phyloP scores from a whole-genome alignment of 2,797 vertebrate genomes.

The Leucoraja ocellata region DNA sequence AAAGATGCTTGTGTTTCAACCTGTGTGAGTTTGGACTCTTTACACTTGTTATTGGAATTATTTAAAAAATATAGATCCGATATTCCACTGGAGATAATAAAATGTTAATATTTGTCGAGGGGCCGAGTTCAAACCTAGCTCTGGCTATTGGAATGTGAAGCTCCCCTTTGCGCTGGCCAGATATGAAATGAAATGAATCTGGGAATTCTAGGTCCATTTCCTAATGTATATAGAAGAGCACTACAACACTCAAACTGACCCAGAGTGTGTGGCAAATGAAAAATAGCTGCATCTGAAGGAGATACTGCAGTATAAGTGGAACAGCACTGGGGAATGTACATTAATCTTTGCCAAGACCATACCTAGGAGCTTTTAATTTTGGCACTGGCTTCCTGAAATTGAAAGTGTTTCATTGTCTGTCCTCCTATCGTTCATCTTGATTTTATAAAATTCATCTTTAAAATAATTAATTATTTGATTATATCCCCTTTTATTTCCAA shows the following conservation, averaged over 20 bases:
- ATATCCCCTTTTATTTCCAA: background rate
- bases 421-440: background rate
- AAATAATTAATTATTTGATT: background rate
- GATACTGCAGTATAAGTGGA: background rate
- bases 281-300: background rate
- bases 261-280: background rate
- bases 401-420: background rate
- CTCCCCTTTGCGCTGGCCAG: background rate
- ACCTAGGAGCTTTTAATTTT: background rate
- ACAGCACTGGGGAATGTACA: background rate
- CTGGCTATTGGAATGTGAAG: background rate
- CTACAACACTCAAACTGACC: background rate
- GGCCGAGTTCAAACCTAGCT: background rate
- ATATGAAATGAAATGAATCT: background rate
- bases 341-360: background rate
- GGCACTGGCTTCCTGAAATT: background rate
- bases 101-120: background rate
- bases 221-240: background rate
- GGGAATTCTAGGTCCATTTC: background rate
- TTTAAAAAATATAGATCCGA: background rate
- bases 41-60: background rate
- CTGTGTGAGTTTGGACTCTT: too few species aligned
- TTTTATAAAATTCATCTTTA: background rate
- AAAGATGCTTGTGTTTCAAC: too few species aligned
- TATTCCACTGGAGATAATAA: background rate